Evolutionary conservation across 2,888 invertebrate species (phyloP), one percentile per base, ranked within the genome.

Genomic region (Hyppa rectilinea): DNA sequence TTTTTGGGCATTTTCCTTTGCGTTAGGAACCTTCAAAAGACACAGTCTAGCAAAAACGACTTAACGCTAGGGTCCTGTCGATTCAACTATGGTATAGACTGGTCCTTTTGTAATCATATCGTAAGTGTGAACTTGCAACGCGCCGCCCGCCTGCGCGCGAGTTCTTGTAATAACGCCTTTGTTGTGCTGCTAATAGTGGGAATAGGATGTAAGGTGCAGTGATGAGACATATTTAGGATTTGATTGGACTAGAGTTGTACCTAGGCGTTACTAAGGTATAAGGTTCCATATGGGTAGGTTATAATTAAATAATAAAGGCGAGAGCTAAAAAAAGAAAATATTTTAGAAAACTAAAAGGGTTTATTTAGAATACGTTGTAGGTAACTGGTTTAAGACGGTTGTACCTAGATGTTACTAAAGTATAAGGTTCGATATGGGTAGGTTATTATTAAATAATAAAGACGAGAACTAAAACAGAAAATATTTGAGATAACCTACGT

Each of bases 141-240:
- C 53, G 58, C 79, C 71, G 67, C 81, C 81, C 81, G 81, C 78
- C 81, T 79, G 79, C 79, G 81, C 78, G 20, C 61, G 58, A 72
- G 45, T 64, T 45, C 72, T 81, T 64, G 67, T 79, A 81, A 79
- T 79, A 72, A 77, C 72, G 78, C 67, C 72, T 81, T 79, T 79
- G 79, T 79, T 79, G 61, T 80, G 59, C 29, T 63, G 12, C 58
- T 79, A 72, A 79, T 79, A 78, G 81, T 79, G 79, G 72, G 79
- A 79, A 79, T 65, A 79, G 79, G 79, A 79, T 72, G 60, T 45
- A 64, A 77, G 45, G 78, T 81, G 78, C 58, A 79, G 5, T 65
- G 61, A 68, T 72, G 81, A 58, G 49, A 67, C 53, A 31, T 23
- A 49, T 55, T n/a, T 47, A 56, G 47, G 36, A 49, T 75, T 47